phyloP scores from a whole-genome alignment of 1,140 invertebrate species.

The Hylyphantes graminicola region DNA sequence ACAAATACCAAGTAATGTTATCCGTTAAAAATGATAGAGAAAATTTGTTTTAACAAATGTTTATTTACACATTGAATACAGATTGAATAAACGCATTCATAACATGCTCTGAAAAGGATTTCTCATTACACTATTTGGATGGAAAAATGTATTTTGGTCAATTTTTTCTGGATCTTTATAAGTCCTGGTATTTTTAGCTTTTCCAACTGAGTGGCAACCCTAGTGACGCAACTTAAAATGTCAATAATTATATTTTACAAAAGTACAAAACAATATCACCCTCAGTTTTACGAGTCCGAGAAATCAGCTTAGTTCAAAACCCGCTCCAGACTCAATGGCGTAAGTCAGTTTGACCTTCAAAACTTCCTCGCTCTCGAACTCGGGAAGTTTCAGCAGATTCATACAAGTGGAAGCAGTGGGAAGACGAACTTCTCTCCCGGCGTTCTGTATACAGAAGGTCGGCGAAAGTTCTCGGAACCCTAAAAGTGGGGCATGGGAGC shows the following conservation, averaged over 20 bases:
- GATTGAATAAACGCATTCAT: too few relatives aligned
- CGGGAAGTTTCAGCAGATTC: constrained; percentile 95
- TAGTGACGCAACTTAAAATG: too few relatives aligned
- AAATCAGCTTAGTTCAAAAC: constrained; percentile 91
- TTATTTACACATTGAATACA: too few relatives aligned
- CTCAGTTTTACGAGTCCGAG: neutral
- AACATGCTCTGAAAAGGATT: too few relatives aligned
- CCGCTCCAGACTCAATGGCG: constrained; percentile 93
- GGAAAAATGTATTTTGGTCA: too few relatives aligned
- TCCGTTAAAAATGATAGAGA: too few relatives aligned
- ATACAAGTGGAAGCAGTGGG: constrained; percentile 97
- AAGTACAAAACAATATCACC: constrained; percentile 52
- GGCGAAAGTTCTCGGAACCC: constrained; percentile 98
- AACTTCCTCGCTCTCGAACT: constrained; percentile 82
- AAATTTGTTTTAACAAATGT: too few relatives aligned
- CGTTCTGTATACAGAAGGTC: constrained; percentile 92
- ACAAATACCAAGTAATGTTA: too few relatives aligned
- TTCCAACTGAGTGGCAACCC: too few relatives aligned
- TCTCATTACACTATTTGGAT: too few relatives aligned
- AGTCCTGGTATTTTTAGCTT: too few relatives aligned
- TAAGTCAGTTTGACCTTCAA: constrained; percentile 89
- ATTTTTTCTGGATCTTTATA: too few relatives aligned
- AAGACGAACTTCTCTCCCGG: constrained; percentile 84
- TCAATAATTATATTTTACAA: constrained; percentile 33
- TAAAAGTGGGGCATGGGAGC: constrained; percentile 93